Conservation (phyloP, 2,888 invertebrate genomes). For the Pristionchus exspectatus region DNA sequence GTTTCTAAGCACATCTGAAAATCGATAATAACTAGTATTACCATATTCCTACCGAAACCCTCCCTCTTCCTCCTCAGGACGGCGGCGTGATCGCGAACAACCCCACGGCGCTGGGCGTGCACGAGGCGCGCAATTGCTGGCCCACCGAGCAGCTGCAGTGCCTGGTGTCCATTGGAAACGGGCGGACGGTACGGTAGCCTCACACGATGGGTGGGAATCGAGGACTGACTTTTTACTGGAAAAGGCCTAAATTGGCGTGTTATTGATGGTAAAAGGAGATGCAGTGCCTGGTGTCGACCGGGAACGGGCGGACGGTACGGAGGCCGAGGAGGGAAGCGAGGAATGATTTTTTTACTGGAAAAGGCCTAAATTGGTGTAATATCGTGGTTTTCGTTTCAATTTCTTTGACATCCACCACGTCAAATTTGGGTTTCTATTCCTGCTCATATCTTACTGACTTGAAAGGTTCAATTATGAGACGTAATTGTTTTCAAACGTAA, state of each 20-base stretch:
- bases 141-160: constrained; percentile 87
- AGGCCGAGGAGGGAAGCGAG: background rate
- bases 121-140: constrained; percentile 90
- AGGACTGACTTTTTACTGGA: background rate
- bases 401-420: too few relatives aligned
- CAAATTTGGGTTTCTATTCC: too few relatives aligned
- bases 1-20: too few relatives aligned
- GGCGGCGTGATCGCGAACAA: constrained; percentile 82
- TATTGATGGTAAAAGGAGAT: too few relatives aligned
- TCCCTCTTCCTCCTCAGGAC: constrained; percentile 64
- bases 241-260: background rate
- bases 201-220: background rate
- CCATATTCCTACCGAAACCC: background rate
- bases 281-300: constrained; percentile 89
- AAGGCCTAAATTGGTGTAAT: background rate
- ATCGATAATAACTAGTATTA: too few relatives aligned
- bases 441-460: too few relatives aligned
- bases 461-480: too few relatives aligned
- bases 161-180: constrained; percentile 90
- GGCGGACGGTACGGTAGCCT: constrained; percentile 78
- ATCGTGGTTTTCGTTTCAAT: too few relatives aligned
- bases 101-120: constrained; percentile 90
- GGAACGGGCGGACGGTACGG: constrained; percentile 83
- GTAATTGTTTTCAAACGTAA: too few relatives aligned
- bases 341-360: background rate